Conservation (phyloP, 1,140 invertebrate genomes). For the Sinonovacula constricta region DNA sequence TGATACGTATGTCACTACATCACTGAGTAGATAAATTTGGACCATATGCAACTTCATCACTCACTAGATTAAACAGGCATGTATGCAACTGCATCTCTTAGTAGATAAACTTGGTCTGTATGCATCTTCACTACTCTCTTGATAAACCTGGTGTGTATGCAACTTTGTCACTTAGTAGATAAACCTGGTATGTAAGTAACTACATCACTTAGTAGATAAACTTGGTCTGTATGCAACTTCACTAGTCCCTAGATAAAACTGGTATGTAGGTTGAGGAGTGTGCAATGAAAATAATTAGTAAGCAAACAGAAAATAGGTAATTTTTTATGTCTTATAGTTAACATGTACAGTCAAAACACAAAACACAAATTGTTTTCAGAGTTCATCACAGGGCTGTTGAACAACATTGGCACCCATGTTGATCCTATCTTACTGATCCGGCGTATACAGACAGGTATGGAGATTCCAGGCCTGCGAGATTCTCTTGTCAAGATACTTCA, state of each 20-base stretch:
- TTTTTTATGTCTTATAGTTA: too few relatives aligned
- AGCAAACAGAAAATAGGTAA: too few relatives aligned
- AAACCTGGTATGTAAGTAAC: slow-evolving; percentile 2
- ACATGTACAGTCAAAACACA: too few relatives aligned
- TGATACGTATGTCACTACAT: not conserved
- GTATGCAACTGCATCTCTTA: not conserved
- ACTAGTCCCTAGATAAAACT: too few relatives aligned
- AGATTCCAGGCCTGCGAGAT: slow-evolving; percentile 93
- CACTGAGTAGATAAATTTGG: too few relatives aligned
- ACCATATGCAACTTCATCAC: too few relatives aligned
- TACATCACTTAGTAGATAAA: not conserved
- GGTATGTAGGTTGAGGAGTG: too few relatives aligned
- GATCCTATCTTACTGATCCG: slow-evolving; percentile 93
- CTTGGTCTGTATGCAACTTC: not conserved
- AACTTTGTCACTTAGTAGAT: too few relatives aligned
- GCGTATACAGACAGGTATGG: slow-evolving; percentile 89
- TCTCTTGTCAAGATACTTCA: slow-evolving; percentile 96
- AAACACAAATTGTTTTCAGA: too few relatives aligned
- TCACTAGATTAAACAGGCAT: too few relatives aligned
- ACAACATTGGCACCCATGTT: slow-evolving; percentile 92
- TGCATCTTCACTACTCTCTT: slow-evolving; percentile 37
- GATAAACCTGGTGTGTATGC: too few relatives aligned
- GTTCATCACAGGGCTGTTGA: slow-evolving; percentile 87
- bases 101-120: not conserved
- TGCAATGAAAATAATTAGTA: too few relatives aligned